Evolutionary conservation across 2,797 vertebrate species (phyloP), one percentile per base, ranked within the genome.

Genomic region (Gymnopithys bicolor): DNA sequence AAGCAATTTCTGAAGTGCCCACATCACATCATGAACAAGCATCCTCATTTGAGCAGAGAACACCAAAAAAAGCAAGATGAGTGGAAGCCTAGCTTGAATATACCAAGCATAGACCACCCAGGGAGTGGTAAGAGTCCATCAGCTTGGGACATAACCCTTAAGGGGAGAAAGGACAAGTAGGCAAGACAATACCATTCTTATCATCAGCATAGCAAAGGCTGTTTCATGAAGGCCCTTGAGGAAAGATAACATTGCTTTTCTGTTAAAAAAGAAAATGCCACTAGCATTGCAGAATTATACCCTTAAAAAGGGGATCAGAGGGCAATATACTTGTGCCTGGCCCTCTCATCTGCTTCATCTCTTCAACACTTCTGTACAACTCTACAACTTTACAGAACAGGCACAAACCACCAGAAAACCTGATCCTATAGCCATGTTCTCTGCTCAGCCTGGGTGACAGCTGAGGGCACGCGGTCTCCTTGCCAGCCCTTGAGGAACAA

Each of bases 51-150:
- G 41, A 84, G 46, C 30, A 66, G 56, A 73, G 46, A 79, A 68
- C 51, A 67, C 43, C 43, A 71, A 75, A 67, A 67, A 85, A 75
- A 49, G 25, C 22, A 49, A 74, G 39, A 48, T 7, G 0, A 33
- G 23, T 82, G 43, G 56, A 82, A 52, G 64, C 32, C 35, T 45
- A 35, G 39, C 32, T 59, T 51, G 45, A 82, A 89, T 32, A 90
- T 89, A 69, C 12, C 9, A 69, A 55, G 59, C 0, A 0, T 52
- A 81, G 55, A 25, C 52, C 17, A 10, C 11, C 37, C 0, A 0
- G 6, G 19, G 49, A 78, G 9, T 8, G 4, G 41, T 59, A 25
- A 73, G 39, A 52, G 32, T 19, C 58, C 63, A 46, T 25, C 1
- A 1, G 48, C 41, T 27, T 46, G 25, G 67, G 82, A 79, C 46